Evolutionary conservation across 53 echinoderm and acorn worm species (phyloP).

Genomic region (Holothuria leucospilota): DNA sequence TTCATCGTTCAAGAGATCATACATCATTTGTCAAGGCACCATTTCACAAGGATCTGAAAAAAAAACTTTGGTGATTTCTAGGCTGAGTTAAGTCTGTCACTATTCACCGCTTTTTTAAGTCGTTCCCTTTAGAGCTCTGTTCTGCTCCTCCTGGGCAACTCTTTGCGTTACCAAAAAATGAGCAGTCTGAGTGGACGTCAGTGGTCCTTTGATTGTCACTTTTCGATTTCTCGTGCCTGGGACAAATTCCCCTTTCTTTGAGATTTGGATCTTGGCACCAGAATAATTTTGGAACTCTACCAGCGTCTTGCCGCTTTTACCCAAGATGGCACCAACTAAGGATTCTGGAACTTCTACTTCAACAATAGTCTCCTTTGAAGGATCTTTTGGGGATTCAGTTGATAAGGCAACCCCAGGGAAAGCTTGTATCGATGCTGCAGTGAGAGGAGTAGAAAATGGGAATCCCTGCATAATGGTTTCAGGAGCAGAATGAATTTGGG

Average conservation of each 20-base stretch:
- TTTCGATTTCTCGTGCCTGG: constrained; percentile 97
- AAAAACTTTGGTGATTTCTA: constrained; percentile 49
- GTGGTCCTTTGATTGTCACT: constrained; percentile 97
- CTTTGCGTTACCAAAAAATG: constrained; percentile 92
- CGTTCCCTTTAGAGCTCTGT: constrained; percentile 95
- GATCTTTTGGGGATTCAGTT: constrained; percentile 67
- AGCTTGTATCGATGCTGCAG: constrained; percentile 39
- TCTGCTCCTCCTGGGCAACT: constrained; percentile 97
- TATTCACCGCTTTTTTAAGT: constrained; percentile 68
- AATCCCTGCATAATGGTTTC: constrained; percentile 68
- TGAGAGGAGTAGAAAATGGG: constrained; percentile 59
- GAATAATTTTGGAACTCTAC: constrained; percentile 97
- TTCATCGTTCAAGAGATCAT: constrained; percentile 34
- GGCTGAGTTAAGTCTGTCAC: constrained; percentile 37
- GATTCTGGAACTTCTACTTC: constrained; percentile 98
- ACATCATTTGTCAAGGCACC: constrained; percentile 58
- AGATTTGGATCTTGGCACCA: constrained; percentile 98
- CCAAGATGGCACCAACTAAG: constrained; percentile 96
- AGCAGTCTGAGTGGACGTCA: constrained; percentile 90
- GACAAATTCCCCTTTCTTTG: constrained; percentile 97
- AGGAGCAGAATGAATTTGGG: constrained; percentile 55
- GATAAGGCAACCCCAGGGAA: constrained; percentile 50
- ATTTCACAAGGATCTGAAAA: constrained; percentile 53
- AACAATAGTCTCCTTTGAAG: constrained; percentile 80
- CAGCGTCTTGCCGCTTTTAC: constrained; percentile 96